A percentile compares a stretch with the other conserved stretches of the same genome.
phyloP scores from a whole-genome alignment of 2,888 invertebrate species.

The Aleiodes leptofemur region DNA sequence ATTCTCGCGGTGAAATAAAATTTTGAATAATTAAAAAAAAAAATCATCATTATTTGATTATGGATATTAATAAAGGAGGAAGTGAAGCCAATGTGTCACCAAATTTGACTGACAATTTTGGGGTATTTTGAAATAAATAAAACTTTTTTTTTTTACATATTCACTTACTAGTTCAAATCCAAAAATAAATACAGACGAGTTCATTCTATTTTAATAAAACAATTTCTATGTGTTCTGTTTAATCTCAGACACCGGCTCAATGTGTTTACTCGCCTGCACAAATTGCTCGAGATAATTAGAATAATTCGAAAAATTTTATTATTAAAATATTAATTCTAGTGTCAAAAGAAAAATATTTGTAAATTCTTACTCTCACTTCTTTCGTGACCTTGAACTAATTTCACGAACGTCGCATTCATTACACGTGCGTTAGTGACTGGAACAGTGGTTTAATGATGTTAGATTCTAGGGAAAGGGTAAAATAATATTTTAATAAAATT shows the following conservation, averaged over 20 bases:
- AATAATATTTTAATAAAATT: conserved; percentile 8
- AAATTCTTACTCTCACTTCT: background rate
- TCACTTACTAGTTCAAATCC: conserved; percentile 24
- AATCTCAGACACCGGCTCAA: conserved; percentile 25
- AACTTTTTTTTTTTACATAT: conserved; percentile 13
- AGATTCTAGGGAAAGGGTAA: conserved; percentile 36
- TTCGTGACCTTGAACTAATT: conserved; percentile 23
- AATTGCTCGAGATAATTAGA: background rate
- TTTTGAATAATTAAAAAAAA: no score
- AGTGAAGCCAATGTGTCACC: no score
- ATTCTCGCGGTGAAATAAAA: no score
- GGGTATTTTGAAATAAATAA: conserved; percentile 33
- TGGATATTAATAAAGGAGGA: no score
- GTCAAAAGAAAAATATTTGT: background rate
- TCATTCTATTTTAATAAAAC: conserved; percentile 28
- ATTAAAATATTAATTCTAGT: background rate
- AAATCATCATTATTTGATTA: no score
- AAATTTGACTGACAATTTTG: conserved; percentile 25
- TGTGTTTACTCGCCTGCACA: background rate
- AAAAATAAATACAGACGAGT: conserved; percentile 31
- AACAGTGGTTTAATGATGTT: conserved; percentile 23
- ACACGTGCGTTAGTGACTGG: conserved; percentile 7
- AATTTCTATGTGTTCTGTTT: conserved; percentile 3
- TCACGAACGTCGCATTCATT: background rate
- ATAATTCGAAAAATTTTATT: background rate